Conservation (phyloP, 2,113 vertebrate species). For the Benitochromis conjunctus region DNA sequence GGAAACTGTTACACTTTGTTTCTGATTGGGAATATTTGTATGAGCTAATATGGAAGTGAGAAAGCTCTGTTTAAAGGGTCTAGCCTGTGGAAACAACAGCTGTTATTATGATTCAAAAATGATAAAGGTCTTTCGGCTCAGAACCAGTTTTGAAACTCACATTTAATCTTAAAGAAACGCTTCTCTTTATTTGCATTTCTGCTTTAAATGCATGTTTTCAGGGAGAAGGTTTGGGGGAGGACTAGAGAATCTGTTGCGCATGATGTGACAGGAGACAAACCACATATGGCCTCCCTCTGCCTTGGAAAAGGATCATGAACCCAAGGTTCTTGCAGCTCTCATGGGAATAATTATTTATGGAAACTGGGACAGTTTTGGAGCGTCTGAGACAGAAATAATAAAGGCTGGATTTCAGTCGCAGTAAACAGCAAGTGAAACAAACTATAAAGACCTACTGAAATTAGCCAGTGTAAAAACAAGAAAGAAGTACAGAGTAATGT, state of each 20-base stretch:
- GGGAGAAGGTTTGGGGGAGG: not conserved
- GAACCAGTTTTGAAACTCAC: not conserved
- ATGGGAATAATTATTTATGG: conserved; percentile 55
- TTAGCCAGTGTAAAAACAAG: not conserved
- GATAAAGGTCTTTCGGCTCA: not conserved
- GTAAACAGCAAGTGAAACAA: not conserved
- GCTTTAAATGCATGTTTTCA: not conserved
- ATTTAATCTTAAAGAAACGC: not conserved
- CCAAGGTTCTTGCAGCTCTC: not conserved
- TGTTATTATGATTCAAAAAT: not conserved
- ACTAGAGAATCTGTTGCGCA: conserved; percentile 28
- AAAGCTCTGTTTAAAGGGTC: not conserved
- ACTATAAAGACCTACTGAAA: not conserved
- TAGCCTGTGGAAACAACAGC: not conserved
- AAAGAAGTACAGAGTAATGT: not conserved
- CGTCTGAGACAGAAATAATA: not conserved
- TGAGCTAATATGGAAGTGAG: not conserved
- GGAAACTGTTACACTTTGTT: not conserved
- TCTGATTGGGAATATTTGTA: not conserved
- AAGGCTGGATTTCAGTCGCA: not conserved
- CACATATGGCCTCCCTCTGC: conserved; percentile 62
- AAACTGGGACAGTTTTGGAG: conserved; percentile 55
- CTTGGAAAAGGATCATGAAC: conserved; percentile 20
- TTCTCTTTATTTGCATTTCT: not conserved
- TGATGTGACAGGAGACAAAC: conserved; percentile 49